phyloP scores from a whole-genome alignment of 2,113 vertebrate species.

The Porphyrio hochstetteri region DNA sequence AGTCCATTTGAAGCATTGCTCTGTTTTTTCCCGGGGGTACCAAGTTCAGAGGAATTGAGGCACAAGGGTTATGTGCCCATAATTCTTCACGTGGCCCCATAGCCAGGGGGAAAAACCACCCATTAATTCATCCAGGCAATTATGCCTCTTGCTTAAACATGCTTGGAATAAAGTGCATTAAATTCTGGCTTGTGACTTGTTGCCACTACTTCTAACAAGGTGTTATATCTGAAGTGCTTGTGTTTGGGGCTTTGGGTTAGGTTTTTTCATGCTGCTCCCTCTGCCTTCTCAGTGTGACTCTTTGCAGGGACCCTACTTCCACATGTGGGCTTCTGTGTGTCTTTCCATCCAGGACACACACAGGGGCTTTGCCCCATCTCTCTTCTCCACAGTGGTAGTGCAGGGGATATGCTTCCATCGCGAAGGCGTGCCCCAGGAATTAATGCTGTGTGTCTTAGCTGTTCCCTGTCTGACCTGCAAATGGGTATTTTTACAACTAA shows the following conservation, averaged over 20 bases:
- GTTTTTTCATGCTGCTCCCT: background rate
- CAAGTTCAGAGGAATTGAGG: background rate
- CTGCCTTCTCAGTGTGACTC: background rate
- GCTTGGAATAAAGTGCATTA: background rate
- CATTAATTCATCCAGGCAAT: background rate
- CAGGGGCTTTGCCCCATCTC: accelerated
- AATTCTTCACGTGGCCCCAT: background rate
- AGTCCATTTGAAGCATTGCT: background rate
- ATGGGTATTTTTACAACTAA: background rate
- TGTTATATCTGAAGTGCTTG: background rate
- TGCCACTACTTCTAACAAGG: background rate
- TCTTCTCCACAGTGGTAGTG: background rate
- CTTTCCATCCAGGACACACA: accelerated
- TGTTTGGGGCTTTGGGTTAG: background rate
- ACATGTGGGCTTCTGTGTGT: accelerated
- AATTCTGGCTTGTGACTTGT: background rate
- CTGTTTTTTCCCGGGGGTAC: background rate
- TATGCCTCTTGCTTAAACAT: background rate
- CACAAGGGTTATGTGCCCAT: background rate
- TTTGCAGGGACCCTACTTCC: background rate
- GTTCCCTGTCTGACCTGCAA: background rate
- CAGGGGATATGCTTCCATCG: background rate
- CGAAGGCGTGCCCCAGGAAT: background rate
- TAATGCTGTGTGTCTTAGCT: background rate
- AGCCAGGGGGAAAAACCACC: background rate